These are phyloP conservation scores for Aldabrachelys gigantea DNA, from an alignment of 2,113 vertebrate genomes.

Conservation along the genomic window DNA sequence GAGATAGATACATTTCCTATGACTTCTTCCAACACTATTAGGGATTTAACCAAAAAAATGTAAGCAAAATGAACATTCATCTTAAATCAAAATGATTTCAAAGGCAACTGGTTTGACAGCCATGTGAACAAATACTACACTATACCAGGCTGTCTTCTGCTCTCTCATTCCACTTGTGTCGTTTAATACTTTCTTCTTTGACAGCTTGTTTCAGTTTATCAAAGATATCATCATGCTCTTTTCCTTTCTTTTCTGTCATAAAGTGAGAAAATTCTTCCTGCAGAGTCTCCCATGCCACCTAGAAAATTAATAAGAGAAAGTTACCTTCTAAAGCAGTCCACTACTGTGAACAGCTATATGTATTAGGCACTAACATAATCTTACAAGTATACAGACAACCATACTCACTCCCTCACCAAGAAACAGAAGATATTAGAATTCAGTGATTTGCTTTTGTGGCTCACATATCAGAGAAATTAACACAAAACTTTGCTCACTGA, in stretches of 20 bases:
- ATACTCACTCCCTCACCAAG: background rate
- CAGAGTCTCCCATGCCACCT: slow-evolving; percentile 98
- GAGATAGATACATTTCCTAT: accelerated
- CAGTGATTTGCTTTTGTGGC: background rate
- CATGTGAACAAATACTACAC: background rate
- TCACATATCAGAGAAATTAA: background rate
- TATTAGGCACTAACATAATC: background rate
- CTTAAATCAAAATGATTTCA: background rate
- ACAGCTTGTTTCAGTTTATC: slow-evolving; percentile 98
- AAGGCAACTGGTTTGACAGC: background rate
- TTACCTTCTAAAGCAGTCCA: background rate
- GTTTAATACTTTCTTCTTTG: slow-evolving; percentile 96
- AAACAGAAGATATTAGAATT: accelerated
- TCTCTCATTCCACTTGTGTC: slow-evolving; percentile 97
- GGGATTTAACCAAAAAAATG: background rate
- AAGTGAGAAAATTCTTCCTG: slow-evolving; percentile 98
- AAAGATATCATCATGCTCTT: slow-evolving; percentile 98
- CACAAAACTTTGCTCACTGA: background rate
- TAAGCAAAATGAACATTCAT: background rate
- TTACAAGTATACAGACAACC: background rate
- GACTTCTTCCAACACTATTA: background rate
- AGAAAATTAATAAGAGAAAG: background rate
- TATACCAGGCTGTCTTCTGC: slow-evolving; percentile 96
- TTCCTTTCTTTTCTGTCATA: slow-evolving; percentile 97
- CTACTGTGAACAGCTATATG: background rate